Conservation (phyloP, 2,888 invertebrate species). For the Ophion ellenae region DNA sequence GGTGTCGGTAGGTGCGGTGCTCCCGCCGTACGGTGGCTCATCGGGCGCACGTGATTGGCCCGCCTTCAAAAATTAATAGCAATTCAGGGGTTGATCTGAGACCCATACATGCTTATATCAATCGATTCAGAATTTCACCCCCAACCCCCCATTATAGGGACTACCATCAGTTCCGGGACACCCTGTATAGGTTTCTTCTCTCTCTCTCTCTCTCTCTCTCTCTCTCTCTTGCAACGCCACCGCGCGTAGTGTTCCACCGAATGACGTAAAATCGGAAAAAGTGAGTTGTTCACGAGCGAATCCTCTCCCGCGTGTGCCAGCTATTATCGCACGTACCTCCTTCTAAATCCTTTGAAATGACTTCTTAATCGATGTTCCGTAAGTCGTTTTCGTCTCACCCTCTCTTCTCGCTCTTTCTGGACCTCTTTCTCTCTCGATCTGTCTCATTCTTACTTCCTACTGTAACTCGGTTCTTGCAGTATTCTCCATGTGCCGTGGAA, state of each 20-base stretch:
- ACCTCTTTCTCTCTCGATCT: neutral
- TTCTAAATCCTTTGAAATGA: slow-evolving; percentile 69
- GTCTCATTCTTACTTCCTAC: slow-evolving; percentile 34
- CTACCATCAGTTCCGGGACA: no score
- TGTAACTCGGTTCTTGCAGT: slow-evolving; percentile 18
- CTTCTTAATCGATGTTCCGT: slow-evolving; percentile 78
- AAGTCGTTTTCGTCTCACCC: slow-evolving; percentile 47
- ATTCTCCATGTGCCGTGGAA: slow-evolving; percentile 42
- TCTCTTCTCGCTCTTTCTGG: slow-evolving; percentile 11
- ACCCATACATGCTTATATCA: no score
- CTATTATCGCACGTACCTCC: slow-evolving; percentile 55
- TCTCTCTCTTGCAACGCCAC: slow-evolving; percentile 1
- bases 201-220: slow-evolving; percentile 12
- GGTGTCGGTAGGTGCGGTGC: no score
- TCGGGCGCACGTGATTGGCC: no score
- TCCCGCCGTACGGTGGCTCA: no score
- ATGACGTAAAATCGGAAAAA: slow-evolving; percentile 21
- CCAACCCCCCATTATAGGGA: no score
- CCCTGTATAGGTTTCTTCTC: slow-evolving; percentile 15
- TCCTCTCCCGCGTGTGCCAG: slow-evolving; percentile 5
- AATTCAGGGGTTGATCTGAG: no score
- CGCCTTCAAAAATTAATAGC: no score
- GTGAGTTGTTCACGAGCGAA: slow-evolving; percentile 12
- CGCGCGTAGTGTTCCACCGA: slow-evolving; percentile 48
- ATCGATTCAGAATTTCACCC: no score